Percentiles rank a stretch among this genome's conserved stretches.
These are phyloP conservation scores for Lasioglossum oenotherae DNA, from an alignment of 2,888 invertebrate genomes.

Conservation along the genomic window DNA sequence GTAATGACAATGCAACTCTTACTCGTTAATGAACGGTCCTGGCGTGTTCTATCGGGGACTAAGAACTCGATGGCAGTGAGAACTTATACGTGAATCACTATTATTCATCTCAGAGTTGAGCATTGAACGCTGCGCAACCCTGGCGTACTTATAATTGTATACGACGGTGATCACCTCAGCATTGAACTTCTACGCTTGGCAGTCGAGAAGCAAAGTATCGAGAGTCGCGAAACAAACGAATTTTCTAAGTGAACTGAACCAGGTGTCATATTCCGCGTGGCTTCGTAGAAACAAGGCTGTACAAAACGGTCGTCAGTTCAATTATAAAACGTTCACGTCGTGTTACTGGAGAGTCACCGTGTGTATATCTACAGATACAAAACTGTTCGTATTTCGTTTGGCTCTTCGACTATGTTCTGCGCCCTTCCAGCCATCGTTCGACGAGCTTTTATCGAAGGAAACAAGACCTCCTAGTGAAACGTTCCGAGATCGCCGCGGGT, in stretches of 20 bases:
- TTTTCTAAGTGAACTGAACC: not conserved
- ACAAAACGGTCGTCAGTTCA: slow-evolving; percentile 71
- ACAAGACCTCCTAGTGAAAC: slow-evolving; percentile 4
- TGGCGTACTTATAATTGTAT: slow-evolving; percentile 19
- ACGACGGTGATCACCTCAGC: slow-evolving; percentile 14
- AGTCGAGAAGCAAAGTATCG: slow-evolving; percentile 22
- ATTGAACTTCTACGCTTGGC: slow-evolving; percentile 8
- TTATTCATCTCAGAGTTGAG: slow-evolving; percentile 11
- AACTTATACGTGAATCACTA: slow-evolving; percentile 63
- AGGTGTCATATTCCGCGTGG: not conserved
- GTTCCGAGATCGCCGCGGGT: slow-evolving; percentile 67
- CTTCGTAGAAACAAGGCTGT: slow-evolving; percentile 66
- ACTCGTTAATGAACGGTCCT: not conserved
- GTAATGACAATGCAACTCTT: slow-evolving; percentile 14
- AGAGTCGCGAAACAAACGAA: not conserved
- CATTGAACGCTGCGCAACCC: not conserved
- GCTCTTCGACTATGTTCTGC: slow-evolving; percentile 19
- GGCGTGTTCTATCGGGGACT: not conserved
- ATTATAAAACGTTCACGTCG: slow-evolving; percentile 73
- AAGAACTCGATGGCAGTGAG: slow-evolving; percentile 69
- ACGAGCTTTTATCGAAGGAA: not conserved
- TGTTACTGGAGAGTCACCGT: slow-evolving; percentile 15
- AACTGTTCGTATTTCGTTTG: slow-evolving; percentile 51
- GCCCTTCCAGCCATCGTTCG: not conserved
- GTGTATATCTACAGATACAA: slow-evolving; percentile 62